Evolutionary conservation across 2,888 invertebrate species (phyloP).

Genomic region (Cephalotes varians): DNA sequence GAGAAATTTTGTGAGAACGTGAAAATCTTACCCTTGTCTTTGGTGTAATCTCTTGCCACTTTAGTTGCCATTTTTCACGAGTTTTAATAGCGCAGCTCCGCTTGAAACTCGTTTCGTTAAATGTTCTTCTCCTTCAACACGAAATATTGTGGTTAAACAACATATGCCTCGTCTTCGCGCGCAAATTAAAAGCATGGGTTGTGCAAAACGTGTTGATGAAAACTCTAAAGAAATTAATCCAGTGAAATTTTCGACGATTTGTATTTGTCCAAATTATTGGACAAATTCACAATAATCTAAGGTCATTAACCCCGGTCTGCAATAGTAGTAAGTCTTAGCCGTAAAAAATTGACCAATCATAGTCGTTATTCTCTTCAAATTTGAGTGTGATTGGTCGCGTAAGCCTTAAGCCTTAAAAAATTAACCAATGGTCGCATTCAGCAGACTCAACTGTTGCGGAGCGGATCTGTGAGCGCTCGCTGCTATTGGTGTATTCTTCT

Average conservation of each 20-base stretch:
- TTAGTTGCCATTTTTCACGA: constrained; percentile 77
- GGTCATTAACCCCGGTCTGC: too few relatives aligned
- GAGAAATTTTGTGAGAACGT: neutral
- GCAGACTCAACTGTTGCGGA: too few relatives aligned
- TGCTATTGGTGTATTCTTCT: too few relatives aligned
- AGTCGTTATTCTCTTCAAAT: too few relatives aligned
- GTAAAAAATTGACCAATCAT: too few relatives aligned
- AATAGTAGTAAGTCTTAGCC: too few relatives aligned
- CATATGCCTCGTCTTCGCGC: constrained; percentile 13
- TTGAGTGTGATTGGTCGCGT: too few relatives aligned
- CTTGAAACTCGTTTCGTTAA: neutral
- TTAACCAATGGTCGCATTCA: too few relatives aligned
- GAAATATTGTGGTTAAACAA: constrained; percentile 11
- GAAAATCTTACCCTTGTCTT: constrained; percentile 78
- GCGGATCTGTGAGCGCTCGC: too few relatives aligned
- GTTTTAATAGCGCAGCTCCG: neutral
- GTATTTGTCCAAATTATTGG: neutral
- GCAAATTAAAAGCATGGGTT: constrained; percentile 5
- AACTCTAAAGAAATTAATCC: neutral
- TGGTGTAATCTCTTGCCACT: constrained; percentile 79
- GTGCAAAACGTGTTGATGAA: neutral
- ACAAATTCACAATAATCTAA: neutral
- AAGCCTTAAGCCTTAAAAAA: too few relatives aligned
- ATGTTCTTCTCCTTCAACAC: neutral
- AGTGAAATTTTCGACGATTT: neutral